These are phyloP conservation scores for Xylocopa sonorina DNA, from an alignment of 1,140 invertebrate genomes.

Conservation along the genomic window DNA sequence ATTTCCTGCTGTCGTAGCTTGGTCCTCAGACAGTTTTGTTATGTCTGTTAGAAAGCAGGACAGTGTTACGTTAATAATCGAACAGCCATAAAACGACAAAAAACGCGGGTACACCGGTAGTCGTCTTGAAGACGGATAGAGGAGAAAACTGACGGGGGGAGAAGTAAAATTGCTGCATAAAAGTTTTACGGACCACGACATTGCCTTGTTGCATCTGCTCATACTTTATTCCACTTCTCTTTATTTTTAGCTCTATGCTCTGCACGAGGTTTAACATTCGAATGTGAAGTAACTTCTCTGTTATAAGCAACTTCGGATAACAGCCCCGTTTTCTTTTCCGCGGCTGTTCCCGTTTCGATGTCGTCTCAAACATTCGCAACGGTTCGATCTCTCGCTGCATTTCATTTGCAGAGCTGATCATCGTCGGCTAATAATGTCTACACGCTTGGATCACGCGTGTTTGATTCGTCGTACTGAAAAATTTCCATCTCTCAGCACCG, in stretches of 20 bases:
- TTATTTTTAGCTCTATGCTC: constrained; percentile 61
- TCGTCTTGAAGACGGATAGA: constrained; percentile 28
- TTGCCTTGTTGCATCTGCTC: constrained; percentile 74
- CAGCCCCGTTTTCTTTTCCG: neutral
- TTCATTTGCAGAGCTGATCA: too few species aligned
- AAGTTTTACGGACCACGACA: constrained; percentile 74
- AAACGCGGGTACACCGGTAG: constrained; percentile 60
- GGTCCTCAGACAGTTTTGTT: constrained; percentile 41
- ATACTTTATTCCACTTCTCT: constrained; percentile 69
- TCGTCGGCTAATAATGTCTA: too few species aligned
- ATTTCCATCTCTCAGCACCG: too few species aligned
- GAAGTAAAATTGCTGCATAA: constrained; percentile 70
- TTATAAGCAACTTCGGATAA: constrained; percentile 65
- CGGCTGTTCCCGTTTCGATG: too few species aligned
- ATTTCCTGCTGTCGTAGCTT: constrained; percentile 49
- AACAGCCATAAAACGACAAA: constrained; percentile 71
- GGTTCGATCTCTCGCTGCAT: too few species aligned
- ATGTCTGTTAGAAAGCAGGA: constrained; percentile 51
- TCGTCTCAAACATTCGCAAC: too few species aligned
- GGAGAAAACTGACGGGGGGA: constrained; percentile 51
- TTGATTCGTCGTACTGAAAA: too few species aligned
- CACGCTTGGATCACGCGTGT: too few species aligned
- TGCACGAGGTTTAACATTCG: constrained; percentile 60
- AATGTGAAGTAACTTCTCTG: constrained; percentile 69
- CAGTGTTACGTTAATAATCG: constrained; percentile 71